Evolutionary conservation across 2,797 vertebrate species (phyloP), one percentile per base, ranked within the genome.

Genomic region (Lerista edwardsae): DNA sequence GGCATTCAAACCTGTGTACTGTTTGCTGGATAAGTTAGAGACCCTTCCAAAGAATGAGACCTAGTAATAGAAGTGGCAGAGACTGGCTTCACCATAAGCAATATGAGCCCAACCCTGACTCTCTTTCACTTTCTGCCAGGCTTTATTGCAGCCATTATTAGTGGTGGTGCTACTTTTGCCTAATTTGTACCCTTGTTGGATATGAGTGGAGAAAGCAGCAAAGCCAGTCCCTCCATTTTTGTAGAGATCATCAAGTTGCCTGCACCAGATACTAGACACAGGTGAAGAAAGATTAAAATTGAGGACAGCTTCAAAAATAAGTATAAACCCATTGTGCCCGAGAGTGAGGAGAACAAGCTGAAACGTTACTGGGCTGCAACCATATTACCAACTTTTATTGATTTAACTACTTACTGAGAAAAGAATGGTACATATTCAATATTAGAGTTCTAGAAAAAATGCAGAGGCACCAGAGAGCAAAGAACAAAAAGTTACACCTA

Each of bases 261-360:
- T 61, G 6, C 9, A 55, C 17, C 47, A 62, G 19, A n/a, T 29
- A 64, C 3, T 51, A 80, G 17, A 27, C 10, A 41, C 1, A 29
- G 25, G 4, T 41, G 31, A 80, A 59, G 47, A n/a, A 71, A 39
- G 15, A 74, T 25, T 17, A 47, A 69, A 81, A 72, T 4, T n/a
- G 51, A 5, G 80, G 55, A 3, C n/a, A 72, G 6, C 12, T 59
- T 76, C 15, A 12, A 36, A 61, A 78, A 78, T 29, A 64, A 39
- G 21, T 78, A 27, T 14, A 51, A 19, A 78, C 47, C 8, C 23
- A 21, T 11, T 31, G 31, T 51, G 11, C 2, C 17, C 71, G 27
- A 71, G 75, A 85, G 87, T 1, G 14, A 91, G 78, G 27, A 36
- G 59, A 23, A 64, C 39, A 41, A 61, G 21, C n/a, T 80, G 55